Evolutionary conservation across 2,113 vertebrate species (phyloP).

Genomic region (Lophochroa leadbeateri): DNA sequence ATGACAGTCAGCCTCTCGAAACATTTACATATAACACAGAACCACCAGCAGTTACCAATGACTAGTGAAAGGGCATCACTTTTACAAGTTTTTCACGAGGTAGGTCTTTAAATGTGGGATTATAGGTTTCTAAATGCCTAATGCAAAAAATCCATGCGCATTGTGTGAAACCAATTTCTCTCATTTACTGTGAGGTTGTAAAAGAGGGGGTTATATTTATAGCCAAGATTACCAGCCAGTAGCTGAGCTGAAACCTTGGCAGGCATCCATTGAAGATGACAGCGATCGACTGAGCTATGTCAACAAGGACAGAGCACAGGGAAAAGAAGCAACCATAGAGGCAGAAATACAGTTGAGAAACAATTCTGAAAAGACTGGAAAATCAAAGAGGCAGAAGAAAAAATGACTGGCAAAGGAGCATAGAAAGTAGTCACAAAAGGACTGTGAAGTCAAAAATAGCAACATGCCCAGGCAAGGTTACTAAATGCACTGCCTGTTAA

Average conservation of each 20-base stretch:
- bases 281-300: background rate
- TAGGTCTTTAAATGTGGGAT: background rate
- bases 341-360: background rate
- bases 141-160: background rate
- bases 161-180: background rate
- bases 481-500: background rate
- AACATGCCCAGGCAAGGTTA: background rate
- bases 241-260: constrained; percentile 7
- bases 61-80: background rate
- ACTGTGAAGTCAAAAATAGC: background rate
- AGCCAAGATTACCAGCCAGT: background rate
- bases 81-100: background rate
- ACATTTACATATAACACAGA: background rate
- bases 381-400: background rate
- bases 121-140: background rate
- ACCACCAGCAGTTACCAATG: background rate
- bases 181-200: background rate
- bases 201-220: background rate
- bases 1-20: background rate
- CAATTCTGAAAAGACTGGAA: background rate
- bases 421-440: background rate
- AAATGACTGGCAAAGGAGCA: background rate
- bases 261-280: background rate
- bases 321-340: background rate
- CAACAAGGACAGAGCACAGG: background rate